phyloP scores from a whole-genome alignment of 35 echinoderm and acorn worm species.

The Amphiura filiformis region DNA sequence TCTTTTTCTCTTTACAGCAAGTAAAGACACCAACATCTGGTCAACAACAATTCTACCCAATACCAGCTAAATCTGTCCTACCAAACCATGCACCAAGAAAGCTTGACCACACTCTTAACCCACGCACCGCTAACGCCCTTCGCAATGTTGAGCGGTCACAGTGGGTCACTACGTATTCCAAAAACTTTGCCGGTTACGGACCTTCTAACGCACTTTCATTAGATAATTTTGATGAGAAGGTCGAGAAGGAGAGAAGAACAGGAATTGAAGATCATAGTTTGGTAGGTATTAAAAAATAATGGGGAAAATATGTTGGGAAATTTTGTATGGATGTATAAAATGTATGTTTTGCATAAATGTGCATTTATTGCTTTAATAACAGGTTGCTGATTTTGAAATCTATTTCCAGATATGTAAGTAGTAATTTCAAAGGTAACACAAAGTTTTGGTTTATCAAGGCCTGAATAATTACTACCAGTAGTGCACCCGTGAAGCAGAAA shows the following conservation, averaged over 20 bases:
- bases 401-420: too few relatives aligned
- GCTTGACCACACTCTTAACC: slow-evolving; percentile 71
- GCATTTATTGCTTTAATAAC: too few relatives aligned
- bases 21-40: slow-evolving; percentile 81
- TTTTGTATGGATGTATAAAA: too few relatives aligned
- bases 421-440: too few relatives aligned
- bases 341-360: too few relatives aligned
- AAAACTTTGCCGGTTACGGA: slow-evolving; percentile 78
- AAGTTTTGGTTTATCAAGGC: too few relatives aligned
- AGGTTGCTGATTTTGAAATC: too few relatives aligned
- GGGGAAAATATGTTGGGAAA: background rate
- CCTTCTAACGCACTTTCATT: slow-evolving; percentile 60
- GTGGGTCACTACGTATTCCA: slow-evolving; percentile 89
- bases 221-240: slow-evolving; percentile 87
- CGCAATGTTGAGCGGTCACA: slow-evolving; percentile 91
- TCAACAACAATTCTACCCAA: slow-evolving; percentile 90
- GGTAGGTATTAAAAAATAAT: slow-evolving; percentile 61
- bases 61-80: slow-evolving; percentile 87
- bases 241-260: slow-evolving; percentile 63
- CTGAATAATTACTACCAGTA: too few relatives aligned
- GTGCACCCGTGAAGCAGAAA: too few relatives aligned
- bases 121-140: slow-evolving; percentile 74
- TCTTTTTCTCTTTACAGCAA: slow-evolving; percentile 46
- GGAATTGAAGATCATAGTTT: slow-evolving; percentile 92
- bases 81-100: slow-evolving; percentile 85